These are phyloP conservation scores for Podabrus alpinus DNA, from an alignment of 2,888 invertebrate species.

Conservation along the genomic window DNA sequence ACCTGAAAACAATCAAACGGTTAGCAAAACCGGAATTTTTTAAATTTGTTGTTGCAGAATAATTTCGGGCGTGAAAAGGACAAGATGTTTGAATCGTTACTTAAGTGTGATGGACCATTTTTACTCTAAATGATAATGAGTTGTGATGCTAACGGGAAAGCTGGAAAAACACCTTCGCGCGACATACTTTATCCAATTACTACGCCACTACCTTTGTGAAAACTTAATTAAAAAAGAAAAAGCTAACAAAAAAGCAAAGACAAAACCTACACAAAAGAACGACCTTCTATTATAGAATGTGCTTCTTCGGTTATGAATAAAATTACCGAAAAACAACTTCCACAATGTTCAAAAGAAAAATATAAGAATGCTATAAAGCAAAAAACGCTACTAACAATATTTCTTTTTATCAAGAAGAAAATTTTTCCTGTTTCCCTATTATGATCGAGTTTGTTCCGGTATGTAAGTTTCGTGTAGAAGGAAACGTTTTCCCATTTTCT, in stretches of 20 bases:
- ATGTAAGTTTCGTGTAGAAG: neutral
- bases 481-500: neutral
- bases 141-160: neutral
- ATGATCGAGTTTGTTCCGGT: neutral
- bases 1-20: constrained; percentile 52
- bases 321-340: neutral
- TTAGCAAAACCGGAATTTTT: neutral
- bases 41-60: neutral
- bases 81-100: neutral
- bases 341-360: neutral
- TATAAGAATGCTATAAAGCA: neutral
- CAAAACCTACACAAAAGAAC: neutral
- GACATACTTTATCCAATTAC: neutral
- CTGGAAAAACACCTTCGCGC: neutral
- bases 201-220: neutral
- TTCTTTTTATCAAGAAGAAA: neutral
- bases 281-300: neutral
- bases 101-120: neutral
- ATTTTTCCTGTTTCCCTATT: neutral
- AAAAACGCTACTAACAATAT: neutral
- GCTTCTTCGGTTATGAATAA: neutral
- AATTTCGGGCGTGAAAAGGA: neutral
- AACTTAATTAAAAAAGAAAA: neutral
- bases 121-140: neutral
- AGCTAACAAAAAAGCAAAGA: neutral